Conservation (phyloP, 2,113 vertebrate species). For the Microcebus jonahi region DNA sequence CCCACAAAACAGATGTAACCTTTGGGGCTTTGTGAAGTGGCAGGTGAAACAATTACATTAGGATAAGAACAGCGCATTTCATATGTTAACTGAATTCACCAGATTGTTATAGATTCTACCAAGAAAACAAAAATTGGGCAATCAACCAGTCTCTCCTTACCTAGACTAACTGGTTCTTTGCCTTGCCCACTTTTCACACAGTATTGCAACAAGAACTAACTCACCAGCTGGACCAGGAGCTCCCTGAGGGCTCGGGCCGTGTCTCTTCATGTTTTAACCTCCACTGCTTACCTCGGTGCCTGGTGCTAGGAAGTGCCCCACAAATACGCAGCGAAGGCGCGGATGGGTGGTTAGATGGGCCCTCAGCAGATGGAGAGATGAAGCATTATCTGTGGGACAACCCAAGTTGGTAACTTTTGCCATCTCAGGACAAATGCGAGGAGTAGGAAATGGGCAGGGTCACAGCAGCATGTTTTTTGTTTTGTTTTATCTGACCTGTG, state of each 20-base stretch:
- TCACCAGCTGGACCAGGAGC: background rate
- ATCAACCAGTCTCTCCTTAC: background rate
- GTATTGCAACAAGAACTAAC: background rate
- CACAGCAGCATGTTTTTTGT: background rate
- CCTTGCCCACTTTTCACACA: background rate
- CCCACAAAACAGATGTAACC: constrained; percentile 48
- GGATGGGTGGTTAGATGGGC: background rate
- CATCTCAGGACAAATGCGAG: background rate
- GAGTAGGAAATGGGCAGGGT: background rate
- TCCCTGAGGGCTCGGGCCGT: background rate
- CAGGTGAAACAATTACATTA: background rate
- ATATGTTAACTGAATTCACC: background rate
- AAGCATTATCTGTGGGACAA: background rate
- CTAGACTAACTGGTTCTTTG: background rate
- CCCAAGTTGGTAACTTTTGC: background rate
- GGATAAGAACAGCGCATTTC: background rate
- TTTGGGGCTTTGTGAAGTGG: constrained; percentile 48
- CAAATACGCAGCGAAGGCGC: background rate
- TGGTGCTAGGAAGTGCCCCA: background rate
- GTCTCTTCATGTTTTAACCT: background rate
- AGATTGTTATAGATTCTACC: background rate
- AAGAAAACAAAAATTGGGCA: background rate
- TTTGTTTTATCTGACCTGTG: background rate
- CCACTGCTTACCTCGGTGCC: background rate
- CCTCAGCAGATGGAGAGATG: background rate